phyloP scores from a whole-genome alignment of 92 coral and sea anemone species.

The Heliopora coerulea region DNA sequence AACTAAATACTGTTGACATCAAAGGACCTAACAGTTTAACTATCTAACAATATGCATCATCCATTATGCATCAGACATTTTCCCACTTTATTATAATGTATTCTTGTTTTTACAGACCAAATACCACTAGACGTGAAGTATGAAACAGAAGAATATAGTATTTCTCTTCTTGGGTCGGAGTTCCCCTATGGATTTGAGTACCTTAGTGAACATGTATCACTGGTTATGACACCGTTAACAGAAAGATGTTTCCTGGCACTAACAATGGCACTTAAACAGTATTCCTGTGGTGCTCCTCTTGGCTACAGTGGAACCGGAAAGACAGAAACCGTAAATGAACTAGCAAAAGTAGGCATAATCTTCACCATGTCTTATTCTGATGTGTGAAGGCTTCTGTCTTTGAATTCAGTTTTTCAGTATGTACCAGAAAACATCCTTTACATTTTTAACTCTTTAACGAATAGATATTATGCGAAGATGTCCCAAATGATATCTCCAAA shows the following conservation, averaged over 20 bases:
- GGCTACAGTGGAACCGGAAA: slow-evolving; percentile 90
- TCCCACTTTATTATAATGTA: too few species aligned
- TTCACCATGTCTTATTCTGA: too few species aligned
- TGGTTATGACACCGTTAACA: slow-evolving; percentile 82
- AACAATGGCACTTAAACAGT: slow-evolving; percentile 73
- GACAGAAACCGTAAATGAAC: slow-evolving; percentile 80
- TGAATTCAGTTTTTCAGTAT: too few species aligned
- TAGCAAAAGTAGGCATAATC: slow-evolving; percentile 75
- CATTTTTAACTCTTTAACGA: too few species aligned
- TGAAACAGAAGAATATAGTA: slow-evolving; percentile 58
- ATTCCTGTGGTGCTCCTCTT: slow-evolving; percentile 74
- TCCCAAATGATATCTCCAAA: too few species aligned
- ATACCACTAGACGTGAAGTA: slow-evolving; percentile 58
- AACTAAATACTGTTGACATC: too few species aligned
- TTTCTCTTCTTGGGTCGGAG: slow-evolving; percentile 69
- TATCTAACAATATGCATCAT: too few species aligned
- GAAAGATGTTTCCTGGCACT: slow-evolving; percentile 82
- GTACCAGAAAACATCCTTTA: too few species aligned
- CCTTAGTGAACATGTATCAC: slow-evolving; percentile 73
- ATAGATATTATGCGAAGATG: too few species aligned
- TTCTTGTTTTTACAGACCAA: slow-evolving; percentile 11
- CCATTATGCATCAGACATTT: too few species aligned
- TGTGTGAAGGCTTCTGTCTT: too few species aligned
- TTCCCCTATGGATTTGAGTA: slow-evolving; percentile 86
- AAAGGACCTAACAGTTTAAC: too few species aligned